Evolutionary conservation across 2,888 invertebrate genomes (phyloP), one percentile per base, ranked within the genome.

Genomic region (Arge pagana): DNA sequence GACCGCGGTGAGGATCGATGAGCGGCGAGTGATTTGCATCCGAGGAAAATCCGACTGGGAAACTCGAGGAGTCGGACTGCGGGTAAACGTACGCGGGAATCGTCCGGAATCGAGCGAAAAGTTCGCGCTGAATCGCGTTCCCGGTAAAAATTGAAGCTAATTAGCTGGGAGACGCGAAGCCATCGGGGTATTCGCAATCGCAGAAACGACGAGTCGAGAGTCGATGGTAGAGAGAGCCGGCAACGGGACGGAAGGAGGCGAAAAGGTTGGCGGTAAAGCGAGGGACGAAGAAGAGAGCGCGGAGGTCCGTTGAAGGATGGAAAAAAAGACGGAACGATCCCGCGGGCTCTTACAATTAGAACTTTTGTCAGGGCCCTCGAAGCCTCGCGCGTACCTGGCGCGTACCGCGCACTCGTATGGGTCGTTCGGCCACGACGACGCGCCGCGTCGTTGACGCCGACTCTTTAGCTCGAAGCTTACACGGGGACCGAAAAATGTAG

Each of bases 271-370:
- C n/a, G n/a, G n/a, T n/a, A n/a, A n/a, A n/a, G n/a, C n/a, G 31
- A 31, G 10, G 18, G 26, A 41, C 6, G 28, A 24, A 16, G 28
- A 18, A 18, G 41, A 7, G 24, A n/a, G 13, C 3, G 30, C 11
- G 43, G 11, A 8, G 43, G 31, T 13, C 31, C 31, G 31, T 43
- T 21, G 31, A 31, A 31, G 21, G 19, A 45, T 15, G 23, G 33
- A n/a, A n/a, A 45, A 35, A 15, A 24, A 13, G 15, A 33, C 5
- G 45, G 8, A 23, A 31, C 23, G 35, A 21, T 45, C 45, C 45
- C 45, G 45, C 45, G 13, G 45, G 45, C 45, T 45, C 30, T 45
- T 33, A 16, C 13, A 23, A 16, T 24, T 45, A n/a, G n/a, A n/a
- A n/a, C n/a, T 33, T 45, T 33, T 35, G 45, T 45, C 31, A 45